phyloP scores from a whole-genome alignment of 2,888 invertebrate genomes.

The Priocnemis perturbator region DNA sequence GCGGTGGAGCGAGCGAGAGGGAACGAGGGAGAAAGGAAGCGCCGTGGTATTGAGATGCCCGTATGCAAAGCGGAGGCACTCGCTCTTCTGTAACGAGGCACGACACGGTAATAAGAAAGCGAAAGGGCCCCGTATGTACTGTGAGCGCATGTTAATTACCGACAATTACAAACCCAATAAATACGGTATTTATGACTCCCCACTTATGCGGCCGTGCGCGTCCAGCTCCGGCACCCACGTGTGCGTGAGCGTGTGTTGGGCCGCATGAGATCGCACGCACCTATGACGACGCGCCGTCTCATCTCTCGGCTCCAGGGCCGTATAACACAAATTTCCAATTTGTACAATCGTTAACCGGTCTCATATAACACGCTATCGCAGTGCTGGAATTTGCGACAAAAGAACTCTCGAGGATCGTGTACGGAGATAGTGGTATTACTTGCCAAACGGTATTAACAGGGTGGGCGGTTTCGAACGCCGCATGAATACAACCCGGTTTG shows the following conservation, averaged over 20 bases:
- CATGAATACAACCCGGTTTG: too few species aligned
- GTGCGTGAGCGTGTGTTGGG: not conserved
- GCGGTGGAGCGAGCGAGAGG: slow-evolving; percentile 9
- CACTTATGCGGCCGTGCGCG: not conserved
- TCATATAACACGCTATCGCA: too few species aligned
- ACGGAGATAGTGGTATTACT: too few species aligned
- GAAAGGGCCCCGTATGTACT: slow-evolving; percentile 52
- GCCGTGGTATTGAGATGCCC: slow-evolving; percentile 54
- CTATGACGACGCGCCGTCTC: slow-evolving; percentile 15
- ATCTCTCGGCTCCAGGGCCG: slow-evolving; percentile 9
- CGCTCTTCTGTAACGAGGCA: slow-evolving; percentile 60
- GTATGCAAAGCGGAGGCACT: slow-evolving; percentile 64
- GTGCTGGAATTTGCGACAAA: too few species aligned
- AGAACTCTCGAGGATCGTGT: too few species aligned
- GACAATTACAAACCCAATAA: slow-evolving; percentile 69
- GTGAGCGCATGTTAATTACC: slow-evolving; percentile 66
- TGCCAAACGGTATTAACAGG: too few species aligned
- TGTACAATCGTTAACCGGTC: too few species aligned
- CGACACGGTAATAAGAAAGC: slow-evolving; percentile 63
- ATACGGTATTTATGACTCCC: slow-evolving; percentile 62
- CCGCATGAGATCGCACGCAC: slow-evolving; percentile 23
- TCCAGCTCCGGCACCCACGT: slow-evolving; percentile 31
- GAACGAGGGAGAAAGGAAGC: slow-evolving; percentile 11
- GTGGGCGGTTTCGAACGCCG: too few species aligned
- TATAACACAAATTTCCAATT: not conserved